Evolutionary conservation across 37 sponge, comb jelly and placozoan genomes (phyloP).

Genomic region (Amphimedon queenslandica): DNA sequence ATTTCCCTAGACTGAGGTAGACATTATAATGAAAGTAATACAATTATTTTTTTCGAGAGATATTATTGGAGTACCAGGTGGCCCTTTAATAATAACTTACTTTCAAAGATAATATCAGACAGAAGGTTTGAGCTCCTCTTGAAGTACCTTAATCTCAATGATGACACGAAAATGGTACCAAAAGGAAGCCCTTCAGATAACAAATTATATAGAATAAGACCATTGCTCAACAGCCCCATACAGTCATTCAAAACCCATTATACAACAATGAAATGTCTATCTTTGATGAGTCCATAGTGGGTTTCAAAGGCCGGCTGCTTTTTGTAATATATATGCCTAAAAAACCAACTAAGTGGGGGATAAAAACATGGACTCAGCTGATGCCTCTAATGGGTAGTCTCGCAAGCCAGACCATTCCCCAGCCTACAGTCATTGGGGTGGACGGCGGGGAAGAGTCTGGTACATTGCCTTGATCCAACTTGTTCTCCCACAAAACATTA

Average conservation of each 20-base stretch:
- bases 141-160: neutral
- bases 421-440: too few species aligned
- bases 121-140: neutral
- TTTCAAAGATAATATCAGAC: neutral
- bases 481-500: too few species aligned
- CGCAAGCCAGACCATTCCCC: too few species aligned
- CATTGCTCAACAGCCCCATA: neutral
- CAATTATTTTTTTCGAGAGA: too few species aligned
- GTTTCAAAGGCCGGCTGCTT: neutral
- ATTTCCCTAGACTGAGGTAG: neutral
- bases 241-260: neutral
- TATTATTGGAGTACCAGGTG: neutral
- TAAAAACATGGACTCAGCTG: too few species aligned
- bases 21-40: too few species aligned
- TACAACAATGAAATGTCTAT: neutral
- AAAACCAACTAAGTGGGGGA: constrained; percentile 2
- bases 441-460: too few species aligned
- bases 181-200: neutral
- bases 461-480: too few species aligned
- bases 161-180: neutral
- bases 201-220: neutral
- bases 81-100: neutral
- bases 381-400: too few species aligned
- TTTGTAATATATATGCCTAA: neutral
- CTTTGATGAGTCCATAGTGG: neutral